A percentile compares a stretch with the other conserved stretches of the same genome.
phyloP scores from a whole-genome alignment of 2,888 invertebrate genomes.

The Drosophila putrida region DNA sequence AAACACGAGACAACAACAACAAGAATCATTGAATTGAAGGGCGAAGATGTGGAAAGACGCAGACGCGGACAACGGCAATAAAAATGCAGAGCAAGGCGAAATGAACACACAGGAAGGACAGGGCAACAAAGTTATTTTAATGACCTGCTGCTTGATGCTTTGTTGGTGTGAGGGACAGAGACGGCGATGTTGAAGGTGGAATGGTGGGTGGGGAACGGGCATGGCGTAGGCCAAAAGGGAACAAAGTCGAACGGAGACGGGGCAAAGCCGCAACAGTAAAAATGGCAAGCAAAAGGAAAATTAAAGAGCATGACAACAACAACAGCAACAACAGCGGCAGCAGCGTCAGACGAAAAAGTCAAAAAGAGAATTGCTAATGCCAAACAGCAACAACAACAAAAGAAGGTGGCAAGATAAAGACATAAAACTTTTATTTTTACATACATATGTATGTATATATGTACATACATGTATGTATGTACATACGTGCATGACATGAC shows the following conservation, averaged over 20 bases:
- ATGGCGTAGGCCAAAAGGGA: not conserved
- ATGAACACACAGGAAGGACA: slow-evolving; percentile 67
- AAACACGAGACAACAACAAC: slow-evolving; percentile 18
- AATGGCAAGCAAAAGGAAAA: slow-evolving; percentile 56
- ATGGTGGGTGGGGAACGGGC: not conserved
- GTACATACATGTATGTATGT: not conserved
- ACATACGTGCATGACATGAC: not conserved
- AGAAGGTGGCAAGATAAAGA: slow-evolving; percentile 36
- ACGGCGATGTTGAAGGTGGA: not conserved
- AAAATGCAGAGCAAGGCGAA: slow-evolving; percentile 66
- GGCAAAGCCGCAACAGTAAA: slow-evolving; percentile 63
- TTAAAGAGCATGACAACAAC: slow-evolving; percentile 60
- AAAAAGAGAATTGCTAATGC: slow-evolving; percentile 62
- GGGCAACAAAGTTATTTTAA: slow-evolving; percentile 79
- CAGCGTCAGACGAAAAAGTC: slow-evolving; percentile 44
- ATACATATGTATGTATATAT: not conserved
- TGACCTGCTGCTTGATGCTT: slow-evolving; percentile 66
- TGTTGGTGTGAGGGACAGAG: slow-evolving; percentile 33
- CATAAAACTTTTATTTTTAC: slow-evolving; percentile 45
- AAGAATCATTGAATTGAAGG: slow-evolving; percentile 54
- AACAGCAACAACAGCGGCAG: slow-evolving; percentile 31
- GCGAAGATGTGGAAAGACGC: slow-evolving; percentile 48
- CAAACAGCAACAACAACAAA: slow-evolving; percentile 34
- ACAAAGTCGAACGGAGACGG: slow-evolving; percentile 46
- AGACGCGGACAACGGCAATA: slow-evolving; percentile 61